Evolutionary conservation across 2,797 vertebrate species (phyloP), one percentile per base, ranked within the genome.

Genomic region (Peromyscus aztecus): DNA sequence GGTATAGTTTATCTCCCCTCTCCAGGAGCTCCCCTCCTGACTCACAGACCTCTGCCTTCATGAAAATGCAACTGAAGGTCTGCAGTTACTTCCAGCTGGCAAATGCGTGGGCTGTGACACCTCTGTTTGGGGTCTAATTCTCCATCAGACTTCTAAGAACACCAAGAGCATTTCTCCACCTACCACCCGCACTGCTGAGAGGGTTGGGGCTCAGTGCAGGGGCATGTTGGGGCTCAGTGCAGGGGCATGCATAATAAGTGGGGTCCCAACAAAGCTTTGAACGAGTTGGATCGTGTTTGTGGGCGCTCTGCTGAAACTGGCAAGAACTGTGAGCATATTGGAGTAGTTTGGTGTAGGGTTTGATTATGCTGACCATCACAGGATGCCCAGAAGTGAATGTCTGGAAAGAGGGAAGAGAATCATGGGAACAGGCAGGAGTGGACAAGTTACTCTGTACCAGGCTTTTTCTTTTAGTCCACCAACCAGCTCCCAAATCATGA

Each of bases 51-150:
- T 93, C 69, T 40, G 87, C 71, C 55, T 95, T 89, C 95, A 94
- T 94, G 85, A 61, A 94, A 96, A 95, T 75, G 69, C 88, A 95
- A 96, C 96, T 96, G 91, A 88, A 90, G 90, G 61, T 40, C 77
- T 90, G 92, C 76, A 94, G 91, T 91, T 91, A 86, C 37, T 95
- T 96, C 89, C 81, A 88, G 85, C 85, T 89, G 95, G 94, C 55
- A 95, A 88, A 88, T 12, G 55, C 55, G 75, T 76, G 87, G 76
- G 80, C 91, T 88, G 52, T 91, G 76, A 94, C 46, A 76, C 85
- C 52, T 82, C 57, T 65, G 43, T 78, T 84, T 90, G 61, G 12
- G 67, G 23, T 89, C 94, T 77, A 75, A 86, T 93, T 95, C 84
- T 86, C 81, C 31, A 89, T 77, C 78, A 89, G 71, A 84, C 59